Evolutionary conservation across 2,888 invertebrate species (phyloP), one percentile per base, ranked within the genome.

Genomic region (Polydesmus complanatus): DNA sequence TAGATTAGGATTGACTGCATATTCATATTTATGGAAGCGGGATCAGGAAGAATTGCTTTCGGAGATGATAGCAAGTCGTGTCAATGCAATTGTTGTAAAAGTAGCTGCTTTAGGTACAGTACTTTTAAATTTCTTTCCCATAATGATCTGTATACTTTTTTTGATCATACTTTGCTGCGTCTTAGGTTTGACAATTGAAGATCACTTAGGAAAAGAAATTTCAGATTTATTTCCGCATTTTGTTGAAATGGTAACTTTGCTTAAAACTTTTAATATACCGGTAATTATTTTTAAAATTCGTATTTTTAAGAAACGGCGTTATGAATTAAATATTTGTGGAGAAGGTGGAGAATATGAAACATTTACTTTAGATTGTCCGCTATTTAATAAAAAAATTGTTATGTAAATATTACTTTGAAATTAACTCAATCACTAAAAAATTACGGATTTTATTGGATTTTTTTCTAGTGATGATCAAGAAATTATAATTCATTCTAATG

Each of bases 311-410:
- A 85, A 88, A 71, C 86, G 89, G 72, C 91, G 94, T 75, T 98
- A 90, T 76, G 94, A 93, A 58, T 78, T 94, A 65, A 92, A 94
- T 78, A 84, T 95, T 51, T 96, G 95, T 76, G 98, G 98, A 22
- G 98, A 99, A 78, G 98, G 98, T 54, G 98, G 98, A 58, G 98
- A 99, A 76, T 98, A 95, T 73, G 98, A 98, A 78, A 93, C 96
- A 27, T 89, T 98, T 73, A 95, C 95, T 5, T 78, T 96, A 64
- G 95, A 98, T 78, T 97, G 97, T 75, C 96, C 97, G 3, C 79
- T 98, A 64, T 97, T 95, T 77, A 85, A 83, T 72, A 90, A 90
- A 75, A 82, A 83, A 72, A 85, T 96, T 75, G 81, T 88, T 67
- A 81, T 95, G 92, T 93, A 78, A 85, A 89, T n/a, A n/a, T 84